Conservation (phyloP, 2,113 vertebrate species). For the Poecilia latipinna region DNA sequence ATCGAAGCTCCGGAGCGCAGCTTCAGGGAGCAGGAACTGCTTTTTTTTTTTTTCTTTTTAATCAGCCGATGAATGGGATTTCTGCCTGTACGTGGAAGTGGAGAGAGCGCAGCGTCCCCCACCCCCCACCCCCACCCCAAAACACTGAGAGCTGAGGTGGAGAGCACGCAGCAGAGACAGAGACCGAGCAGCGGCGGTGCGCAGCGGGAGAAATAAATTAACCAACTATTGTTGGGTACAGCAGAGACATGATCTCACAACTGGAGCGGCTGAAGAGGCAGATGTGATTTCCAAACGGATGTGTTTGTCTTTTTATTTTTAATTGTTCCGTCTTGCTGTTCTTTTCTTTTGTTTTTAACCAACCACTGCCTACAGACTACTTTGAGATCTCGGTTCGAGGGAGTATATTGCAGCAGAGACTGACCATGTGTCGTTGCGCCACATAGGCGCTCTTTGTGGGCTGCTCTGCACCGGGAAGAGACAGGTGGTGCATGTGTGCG, state of each 20-base stretch:
- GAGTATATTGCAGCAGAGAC: slow-evolving; percentile 61
- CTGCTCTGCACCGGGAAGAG: slow-evolving; percentile 72
- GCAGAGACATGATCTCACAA: slow-evolving; percentile 58
- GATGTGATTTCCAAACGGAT: slow-evolving; percentile 57
- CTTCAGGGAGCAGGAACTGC: slow-evolving; percentile 24
- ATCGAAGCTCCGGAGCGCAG: slow-evolving; percentile 32
- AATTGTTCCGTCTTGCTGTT: neutral
- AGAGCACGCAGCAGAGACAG: slow-evolving; percentile 68
- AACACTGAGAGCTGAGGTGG: slow-evolving; percentile 43
- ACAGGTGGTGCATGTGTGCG: slow-evolving; percentile 76
- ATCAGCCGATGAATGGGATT: slow-evolving; percentile 63
- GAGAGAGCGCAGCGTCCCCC: slow-evolving; percentile 16
- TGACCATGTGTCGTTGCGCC: slow-evolving; percentile 77
- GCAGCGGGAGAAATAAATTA: slow-evolving; percentile 61
- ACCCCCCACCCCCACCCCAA: slow-evolving; percentile 18
- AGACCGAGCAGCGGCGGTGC: slow-evolving; percentile 70
- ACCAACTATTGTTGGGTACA: slow-evolving; percentile 64
- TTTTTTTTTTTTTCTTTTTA: neutral
- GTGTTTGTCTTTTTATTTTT: neutral
- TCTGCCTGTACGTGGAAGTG: slow-evolving; percentile 41
- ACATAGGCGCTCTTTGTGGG: slow-evolving; percentile 80
- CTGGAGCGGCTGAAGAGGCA: slow-evolving; percentile 54
- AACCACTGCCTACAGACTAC: slow-evolving; percentile 45
- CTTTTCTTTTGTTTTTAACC: slow-evolving; percentile 10
- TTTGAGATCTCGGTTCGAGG: slow-evolving; percentile 60